Evolutionary conservation across 2,797 vertebrate species (phyloP).

Genomic region (Sylvilagus floridanus): DNA sequence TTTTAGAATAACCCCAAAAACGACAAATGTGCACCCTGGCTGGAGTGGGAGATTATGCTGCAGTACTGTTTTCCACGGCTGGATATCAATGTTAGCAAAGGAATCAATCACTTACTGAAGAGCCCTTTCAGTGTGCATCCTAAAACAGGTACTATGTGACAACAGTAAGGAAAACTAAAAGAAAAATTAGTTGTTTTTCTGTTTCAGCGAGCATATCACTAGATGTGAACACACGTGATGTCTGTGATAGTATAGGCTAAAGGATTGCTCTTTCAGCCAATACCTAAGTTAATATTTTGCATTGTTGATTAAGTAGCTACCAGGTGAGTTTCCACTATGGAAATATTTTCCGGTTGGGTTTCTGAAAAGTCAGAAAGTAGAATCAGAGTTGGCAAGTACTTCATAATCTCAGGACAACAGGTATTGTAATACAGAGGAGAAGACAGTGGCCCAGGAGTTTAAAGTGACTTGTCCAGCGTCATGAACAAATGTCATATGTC

Average conservation of each 20-base stretch:
- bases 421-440: slow-evolving; percentile 29
- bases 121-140: slow-evolving; percentile 99
- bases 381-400: slow-evolving; percentile 21
- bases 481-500: background rate
- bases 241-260: slow-evolving; percentile 30
- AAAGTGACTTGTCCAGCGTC: slow-evolving; percentile 37
- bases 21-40: slow-evolving; percentile 84
- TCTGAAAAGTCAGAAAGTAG: slow-evolving; percentile 24
- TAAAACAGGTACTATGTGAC: slow-evolving; percentile 93
- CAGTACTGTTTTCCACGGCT: slow-evolving; percentile 98
- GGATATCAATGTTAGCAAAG: slow-evolving; percentile 97
- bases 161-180: slow-evolving; percentile 15
- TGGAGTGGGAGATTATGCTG: slow-evolving; percentile 95
- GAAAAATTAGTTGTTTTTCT: slow-evolving; percentile 43
- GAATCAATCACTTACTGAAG: slow-evolving; percentile 96
- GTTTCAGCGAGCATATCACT: slow-evolving; percentile 7
- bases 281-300: background rate
- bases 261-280: slow-evolving; percentile 2
- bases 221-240: background rate
- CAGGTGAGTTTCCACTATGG: background rate
- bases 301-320: slow-evolving; percentile 42
- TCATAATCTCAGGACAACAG: slow-evolving; percentile 37
- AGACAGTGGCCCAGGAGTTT: background rate
- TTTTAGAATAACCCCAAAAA: slow-evolving; percentile 86
- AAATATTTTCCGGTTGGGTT: slow-evolving; percentile 34